Evolutionary conservation across 2,797 vertebrate genomes (phyloP).

Genomic region (Octomys mimax): DNA sequence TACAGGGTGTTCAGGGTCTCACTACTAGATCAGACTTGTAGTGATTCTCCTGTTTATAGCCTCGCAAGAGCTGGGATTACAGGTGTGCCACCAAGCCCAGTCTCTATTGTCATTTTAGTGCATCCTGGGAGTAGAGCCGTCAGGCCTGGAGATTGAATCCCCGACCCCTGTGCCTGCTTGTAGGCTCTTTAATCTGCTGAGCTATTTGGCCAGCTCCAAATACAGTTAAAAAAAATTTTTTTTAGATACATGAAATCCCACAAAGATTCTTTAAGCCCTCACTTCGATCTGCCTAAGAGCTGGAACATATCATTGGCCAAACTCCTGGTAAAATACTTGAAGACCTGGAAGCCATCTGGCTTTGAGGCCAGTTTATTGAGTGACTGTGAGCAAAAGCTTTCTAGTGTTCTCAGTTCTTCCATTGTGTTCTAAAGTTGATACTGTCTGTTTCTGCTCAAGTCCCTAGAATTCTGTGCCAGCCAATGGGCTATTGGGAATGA

Average conservation of each 20-base stretch:
- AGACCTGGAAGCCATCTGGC: conserved; percentile 51
- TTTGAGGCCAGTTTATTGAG: conserved; percentile 11
- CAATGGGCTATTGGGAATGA: background rate
- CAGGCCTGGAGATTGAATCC: too few relatives aligned
- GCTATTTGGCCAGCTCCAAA: too few relatives aligned
- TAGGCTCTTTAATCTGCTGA: too few relatives aligned
- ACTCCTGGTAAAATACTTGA: conserved; percentile 46
- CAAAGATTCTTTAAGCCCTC: background rate
- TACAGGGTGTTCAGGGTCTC: too few relatives aligned
- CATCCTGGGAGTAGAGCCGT: too few relatives aligned
- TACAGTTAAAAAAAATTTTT: background rate
- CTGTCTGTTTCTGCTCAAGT: conserved; percentile 54
- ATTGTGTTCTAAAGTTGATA: conserved; percentile 28
- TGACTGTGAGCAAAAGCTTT: conserved; percentile 46
- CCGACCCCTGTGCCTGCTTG: too few relatives aligned
- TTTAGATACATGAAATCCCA: background rate
- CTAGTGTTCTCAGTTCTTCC: conserved; percentile 59
- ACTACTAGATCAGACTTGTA: too few relatives aligned
- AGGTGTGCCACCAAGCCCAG: too few relatives aligned
- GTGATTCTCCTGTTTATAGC: too few relatives aligned
- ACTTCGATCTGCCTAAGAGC: background rate
- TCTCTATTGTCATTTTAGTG: too few relatives aligned
- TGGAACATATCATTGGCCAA: conserved; percentile 33
- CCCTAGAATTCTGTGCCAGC: background rate
- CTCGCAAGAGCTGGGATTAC: too few relatives aligned